Conservation (phyloP, 2,113 vertebrate genomes). For the Triplophysa rosa region DNA sequence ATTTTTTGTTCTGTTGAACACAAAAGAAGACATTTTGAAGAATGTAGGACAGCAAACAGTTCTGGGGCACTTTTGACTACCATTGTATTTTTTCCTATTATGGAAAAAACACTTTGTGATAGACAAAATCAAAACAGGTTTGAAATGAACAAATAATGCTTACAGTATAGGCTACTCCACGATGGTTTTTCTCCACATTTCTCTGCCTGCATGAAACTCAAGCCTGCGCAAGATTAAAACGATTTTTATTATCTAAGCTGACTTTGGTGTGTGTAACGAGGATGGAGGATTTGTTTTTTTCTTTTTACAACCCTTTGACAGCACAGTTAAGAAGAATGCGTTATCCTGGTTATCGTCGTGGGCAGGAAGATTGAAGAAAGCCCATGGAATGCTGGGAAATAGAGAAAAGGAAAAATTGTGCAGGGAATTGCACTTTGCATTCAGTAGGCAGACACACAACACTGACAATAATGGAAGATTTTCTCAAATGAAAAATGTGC, state of each 20-base stretch:
- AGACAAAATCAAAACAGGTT: too few relatives aligned
- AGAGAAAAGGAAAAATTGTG: slow-evolving; percentile 4
- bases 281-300: not conserved
- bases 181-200: not conserved
- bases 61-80: too few relatives aligned
- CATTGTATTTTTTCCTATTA: too few relatives aligned
- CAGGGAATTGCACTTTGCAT: slow-evolving; percentile 17
- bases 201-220: slow-evolving; percentile 14
- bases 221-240: not conserved
- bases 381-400: not conserved
- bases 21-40: too few relatives aligned
- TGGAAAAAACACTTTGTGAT: too few relatives aligned
- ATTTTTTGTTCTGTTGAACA: too few relatives aligned
- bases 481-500: slow-evolving; percentile 53
- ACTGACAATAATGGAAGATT: slow-evolving; percentile 13
- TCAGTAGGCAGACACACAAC: not conserved
- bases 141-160: not conserved
- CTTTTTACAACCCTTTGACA: not conserved
- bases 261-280: not conserved
- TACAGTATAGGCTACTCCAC: not conserved
- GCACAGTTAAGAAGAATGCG: not conserved
- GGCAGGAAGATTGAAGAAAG: slow-evolving; percentile 15
- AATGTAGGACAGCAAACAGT: too few relatives aligned
- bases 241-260: not conserved
- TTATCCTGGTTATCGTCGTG: not conserved